phyloP scores from a whole-genome alignment of 2,113 vertebrate species.

The Eurypyga helias region DNA sequence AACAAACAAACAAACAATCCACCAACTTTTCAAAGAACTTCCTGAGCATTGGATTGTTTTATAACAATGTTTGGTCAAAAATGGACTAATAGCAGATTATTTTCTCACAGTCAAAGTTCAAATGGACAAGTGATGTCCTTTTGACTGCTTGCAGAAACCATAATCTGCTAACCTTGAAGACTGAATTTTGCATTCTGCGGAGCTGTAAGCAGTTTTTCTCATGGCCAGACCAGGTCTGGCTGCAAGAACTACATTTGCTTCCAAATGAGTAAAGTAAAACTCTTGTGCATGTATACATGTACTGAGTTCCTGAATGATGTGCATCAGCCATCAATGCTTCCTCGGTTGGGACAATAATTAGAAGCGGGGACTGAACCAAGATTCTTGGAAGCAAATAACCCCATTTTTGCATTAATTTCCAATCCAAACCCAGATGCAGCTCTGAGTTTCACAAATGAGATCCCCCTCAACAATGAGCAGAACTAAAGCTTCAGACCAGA shows the following conservation, averaged over 20 bases:
- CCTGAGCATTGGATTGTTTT: neutral
- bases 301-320: neutral
- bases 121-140: neutral
- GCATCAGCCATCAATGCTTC: neutral
- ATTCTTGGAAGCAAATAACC: constrained; percentile 22
- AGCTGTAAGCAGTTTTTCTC: neutral
- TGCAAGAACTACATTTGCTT: constrained; percentile 27
- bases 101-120: neutral
- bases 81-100: neutral
- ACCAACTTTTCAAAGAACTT: neutral
- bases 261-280: constrained; percentile 21
- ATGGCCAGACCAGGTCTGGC: constrained; percentile 10
- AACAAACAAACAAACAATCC: neutral
- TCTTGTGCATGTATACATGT: neutral
- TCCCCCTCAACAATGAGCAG: neutral
- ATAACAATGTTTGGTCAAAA: neutral
- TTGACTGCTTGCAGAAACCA: neutral
- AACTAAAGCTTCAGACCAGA: constrained; percentile 24
- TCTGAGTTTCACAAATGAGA: constrained; percentile 36
- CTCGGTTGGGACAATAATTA: constrained; percentile 36
- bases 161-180: neutral
- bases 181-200: neutral
- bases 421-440: constrained; percentile 22
- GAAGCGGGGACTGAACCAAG: neutral
- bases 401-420: constrained; percentile 13